phyloP scores from a whole-genome alignment of 1,140 invertebrate species.

The Laupala kohalensis region DNA sequence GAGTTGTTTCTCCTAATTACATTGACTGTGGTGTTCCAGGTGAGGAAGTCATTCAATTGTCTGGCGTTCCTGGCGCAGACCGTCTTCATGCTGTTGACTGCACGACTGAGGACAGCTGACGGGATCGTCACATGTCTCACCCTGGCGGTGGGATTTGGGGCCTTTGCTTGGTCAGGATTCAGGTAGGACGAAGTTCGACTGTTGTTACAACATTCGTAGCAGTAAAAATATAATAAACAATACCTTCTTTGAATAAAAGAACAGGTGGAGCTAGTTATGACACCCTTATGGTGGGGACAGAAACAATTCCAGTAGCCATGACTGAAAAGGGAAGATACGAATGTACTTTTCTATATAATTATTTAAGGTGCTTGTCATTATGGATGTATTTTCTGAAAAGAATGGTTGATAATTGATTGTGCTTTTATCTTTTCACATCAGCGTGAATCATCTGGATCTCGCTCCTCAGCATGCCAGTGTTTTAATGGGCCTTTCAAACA shows the following conservation, averaged over 20 bases:
- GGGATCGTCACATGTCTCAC: slow-evolving; percentile 63
- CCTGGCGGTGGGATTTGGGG: slow-evolving; percentile 73
- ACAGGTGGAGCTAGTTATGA: too few relatives aligned
- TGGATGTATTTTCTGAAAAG: too few relatives aligned
- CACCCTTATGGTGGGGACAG: too few relatives aligned
- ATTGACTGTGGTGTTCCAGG: slow-evolving; percentile 23
- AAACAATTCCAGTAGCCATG: too few relatives aligned
- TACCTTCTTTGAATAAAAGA: too few relatives aligned
- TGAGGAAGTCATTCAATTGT: slow-evolving; percentile 60
- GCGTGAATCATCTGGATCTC: slow-evolving; percentile 40
- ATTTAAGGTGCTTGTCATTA: too few relatives aligned
- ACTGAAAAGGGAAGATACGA: too few relatives aligned
- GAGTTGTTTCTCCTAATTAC: too few relatives aligned
- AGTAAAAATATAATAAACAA: too few relatives aligned
- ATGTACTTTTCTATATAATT: too few relatives aligned
- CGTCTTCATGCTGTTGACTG: slow-evolving; percentile 68
- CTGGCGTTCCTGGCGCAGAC: slow-evolving; percentile 68
- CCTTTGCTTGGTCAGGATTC: slow-evolving; percentile 79
- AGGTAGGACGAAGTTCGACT: slow-evolving; percentile 50
- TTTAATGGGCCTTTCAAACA: slow-evolving; percentile 40
- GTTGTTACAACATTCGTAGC: too few relatives aligned
- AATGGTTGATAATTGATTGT: too few relatives aligned
- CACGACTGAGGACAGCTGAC: slow-evolving; percentile 46
- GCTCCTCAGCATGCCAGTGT: slow-evolving; percentile 30
- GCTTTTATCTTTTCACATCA: slow-evolving; percentile 11